phyloP scores from a whole-genome alignment of 2,113 vertebrate species.

The Xenopus laevis region DNA sequence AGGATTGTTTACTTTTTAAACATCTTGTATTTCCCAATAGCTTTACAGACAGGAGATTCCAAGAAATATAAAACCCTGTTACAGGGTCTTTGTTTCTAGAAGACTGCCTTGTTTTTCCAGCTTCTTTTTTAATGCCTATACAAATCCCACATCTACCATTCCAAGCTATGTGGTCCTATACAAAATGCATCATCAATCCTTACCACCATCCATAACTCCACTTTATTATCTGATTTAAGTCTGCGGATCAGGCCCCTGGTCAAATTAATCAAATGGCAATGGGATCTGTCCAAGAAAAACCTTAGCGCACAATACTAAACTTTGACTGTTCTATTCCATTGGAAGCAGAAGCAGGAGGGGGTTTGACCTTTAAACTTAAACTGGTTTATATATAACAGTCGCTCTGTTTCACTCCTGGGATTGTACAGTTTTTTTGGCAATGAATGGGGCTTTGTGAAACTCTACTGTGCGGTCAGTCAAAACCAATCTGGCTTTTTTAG shows the following conservation, averaged over 20 bases:
- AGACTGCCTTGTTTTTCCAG: slow-evolving; percentile 14
- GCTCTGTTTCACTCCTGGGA: slow-evolving; percentile 56
- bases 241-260: slow-evolving; percentile 18
- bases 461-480: slow-evolving; percentile 66
- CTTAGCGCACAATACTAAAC: slow-evolving; percentile 42
- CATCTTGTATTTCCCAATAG: too few species aligned
- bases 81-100: not conserved
- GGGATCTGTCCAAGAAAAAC: slow-evolving; percentile 37
- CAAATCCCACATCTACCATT: slow-evolving; percentile 19
- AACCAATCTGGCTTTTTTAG: slow-evolving; percentile 58
- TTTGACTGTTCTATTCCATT: slow-evolving; percentile 50
- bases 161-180: slow-evolving; percentile 1
- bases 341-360: slow-evolving; percentile 50
- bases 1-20: too few species aligned
- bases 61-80: not conserved
- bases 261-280: slow-evolving; percentile 35
- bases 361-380: slow-evolving; percentile 62
- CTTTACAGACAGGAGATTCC: too few species aligned
- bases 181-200: slow-evolving; percentile 23
- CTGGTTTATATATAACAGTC: slow-evolving; percentile 61
- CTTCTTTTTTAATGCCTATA: not conserved
- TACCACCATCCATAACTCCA: not conserved
- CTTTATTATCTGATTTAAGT: slow-evolving; percentile 21
- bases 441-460: slow-evolving; percentile 66
- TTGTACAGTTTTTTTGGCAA: slow-evolving; percentile 54